Base-by-base conservation (phyloP, 2,113 vertebrate species). In the Climacteris rufus region DNA sequence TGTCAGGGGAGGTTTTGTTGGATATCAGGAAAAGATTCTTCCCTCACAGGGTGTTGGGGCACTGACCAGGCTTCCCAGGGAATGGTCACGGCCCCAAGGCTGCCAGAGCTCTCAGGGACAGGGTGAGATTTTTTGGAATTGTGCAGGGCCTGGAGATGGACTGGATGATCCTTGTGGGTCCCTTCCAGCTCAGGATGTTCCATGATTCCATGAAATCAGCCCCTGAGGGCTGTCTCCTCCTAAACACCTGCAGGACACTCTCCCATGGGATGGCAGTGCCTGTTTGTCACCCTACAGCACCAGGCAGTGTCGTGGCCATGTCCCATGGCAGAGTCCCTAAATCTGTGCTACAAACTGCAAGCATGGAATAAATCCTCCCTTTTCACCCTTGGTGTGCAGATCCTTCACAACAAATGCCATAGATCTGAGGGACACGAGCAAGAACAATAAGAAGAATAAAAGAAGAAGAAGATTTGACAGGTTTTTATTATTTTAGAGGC, bases 231-330 rank as follows among this genome's bases (percentile, higher is more conserved):
- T 64, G 31, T n/a, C 9, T 47, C 5, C 11, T 44, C 65, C 33
- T 4, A 5, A 84, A 37, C 66, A 56, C 66, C 91, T 72, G 52
- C 35, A 52, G 35, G 52, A 21, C 50, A 1, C 12, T 17, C 13
- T 44, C 21, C 61, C 7, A 33, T 0, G 16, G 56, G 42, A 6
- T n/a, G 71, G 77, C 50, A 25, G 59, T 4, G 7, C 33, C 49
- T 10, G 16, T 50, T 60, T 53, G 49, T 59, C 79, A 13, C 79
- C 8, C 13, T 17, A 2, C 44, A n/a, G 53, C 50, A 15, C 39
- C 7, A 1, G 33, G 47, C 7, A 3, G 19, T 25, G 21, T 16
- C 1, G 0, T 15, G 40, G 13, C 74, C 65, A 7, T 0, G 1
- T 22, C 7, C 40, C 20, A 0, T 1, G 20, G 50, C 18, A 30